Conservation (phyloP, 2,113 vertebrate genomes). For the Chiloscyllium plagiosum region DNA sequence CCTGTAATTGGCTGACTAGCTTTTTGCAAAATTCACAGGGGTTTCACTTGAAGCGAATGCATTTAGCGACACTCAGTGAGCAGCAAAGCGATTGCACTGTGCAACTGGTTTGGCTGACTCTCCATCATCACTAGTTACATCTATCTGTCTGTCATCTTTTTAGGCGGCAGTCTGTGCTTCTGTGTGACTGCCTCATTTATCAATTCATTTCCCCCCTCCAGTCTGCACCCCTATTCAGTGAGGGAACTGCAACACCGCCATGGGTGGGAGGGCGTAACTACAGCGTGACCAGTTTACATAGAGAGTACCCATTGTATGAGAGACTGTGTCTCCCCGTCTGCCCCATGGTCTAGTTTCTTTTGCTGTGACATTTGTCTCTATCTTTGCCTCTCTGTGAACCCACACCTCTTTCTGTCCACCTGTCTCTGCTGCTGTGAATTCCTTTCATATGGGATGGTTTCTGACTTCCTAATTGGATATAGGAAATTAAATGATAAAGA, state of each 20-base stretch:
- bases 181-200: background rate
- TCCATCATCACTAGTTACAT: background rate
- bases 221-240: background rate
- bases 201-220: background rate
- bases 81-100: background rate
- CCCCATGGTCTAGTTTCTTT: background rate
- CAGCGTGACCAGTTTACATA: background rate
- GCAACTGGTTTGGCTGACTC: background rate
- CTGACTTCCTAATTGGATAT: background rate
- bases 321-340: background rate
- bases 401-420: constrained; percentile 40
- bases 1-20: background rate
- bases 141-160: background rate
- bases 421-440: background rate
- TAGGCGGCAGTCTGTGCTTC: background rate
- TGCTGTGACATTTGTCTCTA: constrained; percentile 40
- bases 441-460: background rate
- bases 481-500: background rate
- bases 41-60: background rate
- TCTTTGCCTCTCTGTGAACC: constrained; percentile 39
- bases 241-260: background rate
- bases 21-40: background rate
- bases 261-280: background rate
- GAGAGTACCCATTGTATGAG: background rate
- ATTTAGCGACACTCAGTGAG: background rate